Base-by-base conservation (phyloP, 2,888 invertebrate genomes). In the Glaucopsyche alexis region DNA sequence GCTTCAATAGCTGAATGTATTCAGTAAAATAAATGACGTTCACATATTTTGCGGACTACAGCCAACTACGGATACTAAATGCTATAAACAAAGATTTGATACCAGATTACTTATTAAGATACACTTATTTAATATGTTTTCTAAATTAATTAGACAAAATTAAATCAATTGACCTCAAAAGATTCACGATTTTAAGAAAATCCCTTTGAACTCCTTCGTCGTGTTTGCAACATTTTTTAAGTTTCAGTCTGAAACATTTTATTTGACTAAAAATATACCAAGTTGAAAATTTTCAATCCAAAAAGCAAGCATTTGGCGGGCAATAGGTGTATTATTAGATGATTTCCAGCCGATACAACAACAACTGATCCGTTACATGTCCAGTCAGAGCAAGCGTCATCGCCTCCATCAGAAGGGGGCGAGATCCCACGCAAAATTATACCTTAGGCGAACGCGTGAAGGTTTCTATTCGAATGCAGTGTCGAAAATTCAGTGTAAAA, bases 331-430 rank as follows among this genome's bases (percentile, higher is more conserved):
- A 66, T 66, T 42, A 66, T 66, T 66, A 66, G 66, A 66, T 66
- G 66, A 66, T 66, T 66, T 66, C 66, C 66, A 66, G 66, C 16
- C 66, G 42, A 42, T 66, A 16, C 40, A 42, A n/a, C 42, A 66
- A 42, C 66, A 42, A 66, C 40, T 66, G 66, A 66, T 66, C 66
- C 42, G 66, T 42, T 66, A 40, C 40, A 66, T 42, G 66, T 60
- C 60, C 60, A 60, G 60, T 42, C 40, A 66, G 16, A 66, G 66
- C 66, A 66, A 66, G 66, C 66, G 42, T 66, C 66, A 66, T 42
- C 42, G 66, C 66, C 9, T 42, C 29, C 60, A 60, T 60, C 14
- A 19, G n/a, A 42, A 40, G 66, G 66, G 40, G 66, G n/a, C n/a
- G 13, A 42, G 14, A 7, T 29, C n/a, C 7, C 42, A 66, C 11